These are phyloP conservation scores for Pantala flavescens DNA, from an alignment of 1,140 invertebrate genomes.

Conservation along the genomic window DNA sequence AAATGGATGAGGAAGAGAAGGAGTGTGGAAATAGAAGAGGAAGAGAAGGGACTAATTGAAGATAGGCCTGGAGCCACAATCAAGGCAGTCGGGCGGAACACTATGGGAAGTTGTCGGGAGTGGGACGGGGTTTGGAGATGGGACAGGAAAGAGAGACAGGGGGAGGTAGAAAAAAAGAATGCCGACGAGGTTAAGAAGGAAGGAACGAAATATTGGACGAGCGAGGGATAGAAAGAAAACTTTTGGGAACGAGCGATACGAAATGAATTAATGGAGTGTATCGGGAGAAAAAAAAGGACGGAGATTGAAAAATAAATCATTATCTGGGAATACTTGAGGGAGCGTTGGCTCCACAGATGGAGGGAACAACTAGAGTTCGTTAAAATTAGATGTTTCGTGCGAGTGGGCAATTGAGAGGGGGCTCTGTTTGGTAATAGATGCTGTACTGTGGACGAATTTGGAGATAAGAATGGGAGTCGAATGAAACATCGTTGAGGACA, in stretches of 20 bases:
- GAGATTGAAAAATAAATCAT: no score
- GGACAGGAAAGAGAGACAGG: background rate
- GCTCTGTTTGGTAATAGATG: no score
- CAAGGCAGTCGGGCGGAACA: conserved; percentile 1
- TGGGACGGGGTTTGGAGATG: background rate
- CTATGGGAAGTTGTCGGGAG: background rate
- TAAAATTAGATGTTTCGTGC: no score
- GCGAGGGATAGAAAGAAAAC: background rate
- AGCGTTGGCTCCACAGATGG: no score
- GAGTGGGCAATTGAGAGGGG: no score
- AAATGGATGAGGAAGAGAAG: background rate
- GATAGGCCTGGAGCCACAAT: conserved; percentile 2
- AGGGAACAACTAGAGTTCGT: no score
- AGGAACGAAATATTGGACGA: background rate
- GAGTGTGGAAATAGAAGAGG: background rate
- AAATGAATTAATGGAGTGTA: background rate
- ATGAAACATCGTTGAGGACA: no score
- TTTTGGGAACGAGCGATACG: background rate
- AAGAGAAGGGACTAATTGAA: conserved; percentile 7
- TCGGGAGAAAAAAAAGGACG: background rate
- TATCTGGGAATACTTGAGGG: no score
- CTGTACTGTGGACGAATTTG: no score
- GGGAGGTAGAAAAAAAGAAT: background rate
- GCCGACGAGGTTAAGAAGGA: background rate
- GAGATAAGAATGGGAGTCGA: no score